phyloP scores from a whole-genome alignment of 2,888 invertebrate genomes.

The Anodontia alba region DNA sequence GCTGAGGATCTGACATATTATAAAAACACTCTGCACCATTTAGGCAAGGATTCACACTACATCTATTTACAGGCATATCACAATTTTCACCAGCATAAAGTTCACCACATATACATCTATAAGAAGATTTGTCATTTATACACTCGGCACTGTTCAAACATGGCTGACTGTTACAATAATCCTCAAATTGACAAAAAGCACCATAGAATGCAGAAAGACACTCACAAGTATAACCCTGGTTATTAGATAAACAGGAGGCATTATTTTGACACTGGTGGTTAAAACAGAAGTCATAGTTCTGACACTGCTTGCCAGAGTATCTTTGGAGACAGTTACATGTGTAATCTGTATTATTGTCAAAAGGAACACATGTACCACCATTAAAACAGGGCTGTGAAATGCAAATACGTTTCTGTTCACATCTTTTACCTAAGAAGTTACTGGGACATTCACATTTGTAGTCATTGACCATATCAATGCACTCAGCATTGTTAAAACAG shows the following conservation, averaged over 20 bases:
- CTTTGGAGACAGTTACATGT: constrained; percentile 71
- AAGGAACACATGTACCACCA: constrained; percentile 72
- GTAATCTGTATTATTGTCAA: constrained; percentile 64
- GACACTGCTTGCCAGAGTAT: constrained; percentile 76
- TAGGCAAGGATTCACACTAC: constrained; percentile 86
- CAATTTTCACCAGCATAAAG: constrained; percentile 74
- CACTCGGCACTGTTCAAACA: constrained; percentile 71
- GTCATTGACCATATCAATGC: constrained; percentile 64
- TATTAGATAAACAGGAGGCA: constrained; percentile 68
- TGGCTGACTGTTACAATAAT: constrained; percentile 70
- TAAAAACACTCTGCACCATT: constrained; percentile 77
- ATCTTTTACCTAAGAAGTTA: constrained; percentile 70
- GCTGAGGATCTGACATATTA: constrained; percentile 43
- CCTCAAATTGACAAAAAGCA: constrained; percentile 72
- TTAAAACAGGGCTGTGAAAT: constrained; percentile 78
- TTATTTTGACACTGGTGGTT: constrained; percentile 73
- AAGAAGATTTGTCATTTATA: constrained; percentile 60
- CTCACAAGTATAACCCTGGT: constrained; percentile 68
- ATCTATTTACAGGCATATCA: constrained; percentile 70
- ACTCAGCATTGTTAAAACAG: constrained; percentile 68
- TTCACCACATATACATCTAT: constrained; percentile 69
- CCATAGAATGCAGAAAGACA: constrained; percentile 75
- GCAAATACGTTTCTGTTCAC: constrained; percentile 73
- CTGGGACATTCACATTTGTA: constrained; percentile 67
- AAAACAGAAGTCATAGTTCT: constrained; percentile 74